Percentiles rank a stretch among this genome's conserved stretches.
phyloP scores from a whole-genome alignment of 2,113 vertebrate genomes.

The Malurus alboscapulatus region DNA sequence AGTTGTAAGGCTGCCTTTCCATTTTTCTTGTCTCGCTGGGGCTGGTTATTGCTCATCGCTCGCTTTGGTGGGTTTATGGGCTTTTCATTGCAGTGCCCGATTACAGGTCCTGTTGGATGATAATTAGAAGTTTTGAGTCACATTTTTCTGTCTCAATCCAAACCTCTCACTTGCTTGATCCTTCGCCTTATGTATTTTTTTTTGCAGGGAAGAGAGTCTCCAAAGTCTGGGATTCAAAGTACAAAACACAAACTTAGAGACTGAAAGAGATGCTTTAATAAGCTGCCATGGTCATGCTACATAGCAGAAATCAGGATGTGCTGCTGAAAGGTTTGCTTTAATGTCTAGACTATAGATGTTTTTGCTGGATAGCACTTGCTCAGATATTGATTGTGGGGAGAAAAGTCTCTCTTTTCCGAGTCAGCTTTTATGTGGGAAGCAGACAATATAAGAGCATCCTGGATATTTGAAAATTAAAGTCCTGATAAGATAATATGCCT shows the following conservation, averaged over 20 bases:
- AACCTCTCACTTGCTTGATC: neutral
- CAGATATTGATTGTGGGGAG: neutral
- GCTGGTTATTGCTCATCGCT: neutral
- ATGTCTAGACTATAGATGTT: conserved; percentile 22
- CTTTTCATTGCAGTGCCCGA: neutral
- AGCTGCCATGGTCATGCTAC: neutral
- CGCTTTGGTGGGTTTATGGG: neutral
- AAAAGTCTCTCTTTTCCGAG: neutral
- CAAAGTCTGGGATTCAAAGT: neutral
- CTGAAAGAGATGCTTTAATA: conserved; percentile 14
- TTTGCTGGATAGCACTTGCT: conserved; percentile 20
- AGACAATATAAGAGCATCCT: conserved; percentile 1
- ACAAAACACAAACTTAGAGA: neutral
- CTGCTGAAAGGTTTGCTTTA: conserved; percentile 43
- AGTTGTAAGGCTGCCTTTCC: neutral
- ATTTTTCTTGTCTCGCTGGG: neutral
- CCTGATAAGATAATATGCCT: conserved; percentile 19
- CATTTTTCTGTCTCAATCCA: neutral
- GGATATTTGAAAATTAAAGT: conserved; percentile 36
- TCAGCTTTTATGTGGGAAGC: neutral
- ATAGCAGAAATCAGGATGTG: conserved; percentile 10
- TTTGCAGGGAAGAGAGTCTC: neutral
- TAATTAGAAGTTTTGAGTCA: neutral
- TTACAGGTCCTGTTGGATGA: neutral
- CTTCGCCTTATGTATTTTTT: neutral